Base-by-base conservation (phyloP, 2,888 invertebrate genomes). In the Tricholauxania praeusta region DNA sequence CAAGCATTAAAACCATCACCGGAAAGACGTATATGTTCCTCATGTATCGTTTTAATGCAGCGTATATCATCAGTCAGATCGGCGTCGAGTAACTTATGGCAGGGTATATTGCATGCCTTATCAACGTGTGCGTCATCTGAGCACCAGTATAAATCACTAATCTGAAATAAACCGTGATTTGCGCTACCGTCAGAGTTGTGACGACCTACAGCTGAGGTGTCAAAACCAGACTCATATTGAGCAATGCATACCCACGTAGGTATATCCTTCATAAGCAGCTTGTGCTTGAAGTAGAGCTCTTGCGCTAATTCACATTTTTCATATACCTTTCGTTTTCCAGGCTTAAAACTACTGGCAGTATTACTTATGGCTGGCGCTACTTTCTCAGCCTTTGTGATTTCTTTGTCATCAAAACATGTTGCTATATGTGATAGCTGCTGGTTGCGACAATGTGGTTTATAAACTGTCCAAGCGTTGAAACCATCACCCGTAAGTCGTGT, bases 91-190 rank as follows among this genome's bases (percentile, higher is more conserved):
- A 93, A 87, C 1, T 89, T 89, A 0, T 88, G 84, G 82, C 93
- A 93, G 0, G 89, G 84, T 3, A 90, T 81, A 12, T 90, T 90
- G 82, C 93, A 93, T 0, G 89, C 92, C 78, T 89, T 89, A 28
- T 90, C 91, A 48, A 90, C 90, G 4, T 84, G 84, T 1, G 85
- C 84, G 57, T 89, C 88, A 49, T 83, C 82, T 0, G 85, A 85
- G 82, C 93, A 93, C 93, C 93, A 93, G 83, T 89, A 93, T 65
- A 91, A 86, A 83, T 93, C 91, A 83, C 92, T 93, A 77, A 94
- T 93, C 86, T 94, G 93, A 81, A 93, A 91, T 39, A 93, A 84
- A 12, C 94, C 94, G 82, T 93, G 93, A 86, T 93, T 93, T 3
- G 90, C 90, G 77, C 91, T 92, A n/a, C 85, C 86, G 69, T 86